Conservation (phyloP, 2,888 invertebrate genomes). For the Apotomis betuletana region DNA sequence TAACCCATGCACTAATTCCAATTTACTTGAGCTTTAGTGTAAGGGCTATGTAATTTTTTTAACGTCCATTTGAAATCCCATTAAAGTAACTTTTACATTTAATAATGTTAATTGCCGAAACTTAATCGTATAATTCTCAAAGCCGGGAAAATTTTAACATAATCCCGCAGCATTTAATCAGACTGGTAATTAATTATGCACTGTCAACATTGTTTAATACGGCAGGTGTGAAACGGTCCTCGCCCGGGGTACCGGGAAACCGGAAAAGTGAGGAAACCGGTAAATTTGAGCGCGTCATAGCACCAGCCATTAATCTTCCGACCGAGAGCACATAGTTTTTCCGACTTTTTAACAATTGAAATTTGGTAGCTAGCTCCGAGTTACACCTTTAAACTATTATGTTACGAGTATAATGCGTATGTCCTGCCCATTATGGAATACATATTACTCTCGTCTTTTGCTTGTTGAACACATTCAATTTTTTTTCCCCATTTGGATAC, state of each 20-base stretch:
- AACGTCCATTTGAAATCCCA: not conserved
- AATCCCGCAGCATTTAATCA: conserved; percentile 39
- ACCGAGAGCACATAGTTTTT: conserved; percentile 47
- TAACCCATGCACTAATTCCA: too few relatives aligned
- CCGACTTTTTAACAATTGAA: conserved; percentile 10
- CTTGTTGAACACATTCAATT: too few relatives aligned
- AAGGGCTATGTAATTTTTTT: too few relatives aligned
- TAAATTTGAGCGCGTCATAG: conserved; percentile 54
- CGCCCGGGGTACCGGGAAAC: conserved; percentile 15
- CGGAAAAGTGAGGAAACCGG: conserved; percentile 42
- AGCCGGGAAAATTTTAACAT: conserved; percentile 17
- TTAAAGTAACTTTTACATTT: not conserved
- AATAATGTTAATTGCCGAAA: not conserved
- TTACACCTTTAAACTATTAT: not conserved
- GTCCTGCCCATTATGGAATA: too few relatives aligned
- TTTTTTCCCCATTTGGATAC: too few relatives aligned
- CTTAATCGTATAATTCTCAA: conserved; percentile 11
- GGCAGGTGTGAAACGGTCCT: conserved; percentile 61
- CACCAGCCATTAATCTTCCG: conserved; percentile 72
- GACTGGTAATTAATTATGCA: conserved; percentile 55
- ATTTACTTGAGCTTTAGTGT: too few relatives aligned
- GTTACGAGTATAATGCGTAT: too few relatives aligned
- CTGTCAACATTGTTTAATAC: conserved; percentile 52
- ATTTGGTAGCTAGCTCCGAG: not conserved
- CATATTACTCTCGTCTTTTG: too few relatives aligned